Conservation (phyloP, 2,113 vertebrate genomes). For the Oncorhynchus clarkii region DNA sequence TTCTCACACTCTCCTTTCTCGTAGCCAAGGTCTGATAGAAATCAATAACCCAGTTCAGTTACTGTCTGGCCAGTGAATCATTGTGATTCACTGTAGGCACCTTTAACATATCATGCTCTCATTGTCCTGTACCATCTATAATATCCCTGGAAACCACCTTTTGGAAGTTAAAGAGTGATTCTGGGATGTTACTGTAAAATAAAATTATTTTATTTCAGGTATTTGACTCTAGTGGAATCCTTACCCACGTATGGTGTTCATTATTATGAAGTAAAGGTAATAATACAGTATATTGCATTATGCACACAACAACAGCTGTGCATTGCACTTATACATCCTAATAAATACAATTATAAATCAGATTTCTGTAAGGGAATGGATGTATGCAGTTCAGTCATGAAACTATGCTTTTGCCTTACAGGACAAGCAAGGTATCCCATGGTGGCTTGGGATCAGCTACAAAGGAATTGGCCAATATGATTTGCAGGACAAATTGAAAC, state of each 20-base stretch:
- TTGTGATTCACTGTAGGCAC: slow-evolving; percentile 22
- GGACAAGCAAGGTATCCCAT: slow-evolving; percentile 98
- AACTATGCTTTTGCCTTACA: slow-evolving; percentile 48
- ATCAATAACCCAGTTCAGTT: slow-evolving; percentile 54
- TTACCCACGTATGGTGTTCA: slow-evolving; percentile 96
- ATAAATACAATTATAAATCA: slow-evolving; percentile 1
- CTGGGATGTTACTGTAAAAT: slow-evolving; percentile 27
- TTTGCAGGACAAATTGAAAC: slow-evolving; percentile 96
- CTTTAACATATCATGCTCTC: slow-evolving; percentile 16
- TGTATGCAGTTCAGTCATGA: neutral
- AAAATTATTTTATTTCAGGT: slow-evolving; percentile 73
- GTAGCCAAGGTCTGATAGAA: slow-evolving; percentile 42
- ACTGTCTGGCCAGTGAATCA: slow-evolving; percentile 33
- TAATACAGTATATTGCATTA: neutral
- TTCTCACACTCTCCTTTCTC: slow-evolving; percentile 25
- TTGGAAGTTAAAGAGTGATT: slow-evolving; percentile 11
- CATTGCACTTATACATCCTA: neutral
- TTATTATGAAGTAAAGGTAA: slow-evolving; percentile 97
- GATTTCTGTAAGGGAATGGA: neutral
- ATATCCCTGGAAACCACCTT: slow-evolving; percentile 19
- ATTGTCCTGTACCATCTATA: neutral
- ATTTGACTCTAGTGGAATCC: slow-evolving; percentile 95
- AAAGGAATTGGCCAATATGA: slow-evolving; percentile 98
- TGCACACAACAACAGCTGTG: neutral
- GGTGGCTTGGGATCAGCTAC: slow-evolving; percentile 99